Conservation (phyloP, 2,113 vertebrate genomes). For the Gyps fulvus region DNA sequence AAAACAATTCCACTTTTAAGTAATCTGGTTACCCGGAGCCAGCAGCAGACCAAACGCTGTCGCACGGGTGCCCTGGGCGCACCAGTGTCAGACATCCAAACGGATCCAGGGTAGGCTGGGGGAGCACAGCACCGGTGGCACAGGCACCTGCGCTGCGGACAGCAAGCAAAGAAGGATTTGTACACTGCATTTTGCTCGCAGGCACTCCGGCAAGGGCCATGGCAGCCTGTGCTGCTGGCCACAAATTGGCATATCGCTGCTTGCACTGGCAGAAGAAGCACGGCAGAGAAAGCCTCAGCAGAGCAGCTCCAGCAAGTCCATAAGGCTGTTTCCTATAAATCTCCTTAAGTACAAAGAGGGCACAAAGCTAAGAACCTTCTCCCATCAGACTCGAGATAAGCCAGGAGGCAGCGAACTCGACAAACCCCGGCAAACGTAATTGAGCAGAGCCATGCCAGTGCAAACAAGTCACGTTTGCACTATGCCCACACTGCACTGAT, state of each 20-base stretch:
- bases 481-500: neutral
- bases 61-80: fast-evolving
- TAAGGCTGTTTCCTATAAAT: neutral
- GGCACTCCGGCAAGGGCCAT: fast-evolving
- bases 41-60: neutral
- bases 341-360: neutral
- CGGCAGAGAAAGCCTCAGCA: neutral
- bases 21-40: neutral
- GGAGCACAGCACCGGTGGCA: neutral
- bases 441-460: neutral
- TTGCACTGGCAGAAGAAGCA: neutral
- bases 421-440: fast-evolving
- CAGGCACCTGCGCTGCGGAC: neutral
- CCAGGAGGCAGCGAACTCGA: neutral
- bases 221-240: neutral
- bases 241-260: fast-evolving
- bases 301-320: neutral
- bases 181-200: neutral
- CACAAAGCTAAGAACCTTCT: neutral
- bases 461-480: neutral
- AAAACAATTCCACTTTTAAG: neutral
- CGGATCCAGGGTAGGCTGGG: neutral
- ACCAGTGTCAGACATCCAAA: fast-evolving
- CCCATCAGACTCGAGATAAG: neutral
- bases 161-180: neutral